A percentile compares a stretch with the other conserved stretches of the same genome.
phyloP scores from a whole-genome alignment of 92 coral and sea anemone species.

The Metridium senile region DNA sequence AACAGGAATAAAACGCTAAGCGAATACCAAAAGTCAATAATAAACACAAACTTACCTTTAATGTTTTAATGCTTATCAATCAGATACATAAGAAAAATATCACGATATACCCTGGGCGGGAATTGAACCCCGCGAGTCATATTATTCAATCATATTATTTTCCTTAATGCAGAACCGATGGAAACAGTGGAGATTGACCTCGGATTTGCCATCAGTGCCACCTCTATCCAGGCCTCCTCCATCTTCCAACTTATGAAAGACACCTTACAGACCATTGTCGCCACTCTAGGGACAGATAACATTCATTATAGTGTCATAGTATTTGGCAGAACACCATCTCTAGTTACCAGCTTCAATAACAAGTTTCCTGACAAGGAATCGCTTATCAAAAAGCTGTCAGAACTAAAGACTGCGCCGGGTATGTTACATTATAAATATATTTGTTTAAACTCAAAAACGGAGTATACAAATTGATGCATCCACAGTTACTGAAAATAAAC shows the following conservation, averaged over 20 bases:
- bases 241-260: constrained; percentile 55
- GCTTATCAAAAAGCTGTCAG: constrained; percentile 18
- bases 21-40: too few species aligned
- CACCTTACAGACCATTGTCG: constrained; percentile 61
- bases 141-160: background rate
- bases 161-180: constrained; percentile 37
- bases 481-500: too few species aligned
- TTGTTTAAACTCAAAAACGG: too few species aligned
- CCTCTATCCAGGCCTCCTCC: constrained; percentile 52
- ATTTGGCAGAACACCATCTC: constrained; percentile 36
- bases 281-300: constrained; percentile 60
- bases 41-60: too few species aligned
- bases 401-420: constrained; percentile 16
- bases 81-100: too few species aligned
- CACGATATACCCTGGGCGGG: too few species aligned
- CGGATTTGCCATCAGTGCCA: constrained; percentile 71
- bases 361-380: constrained; percentile 26
- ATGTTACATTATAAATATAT: background rate
- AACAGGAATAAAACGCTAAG: too few species aligned
- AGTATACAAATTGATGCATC: too few species aligned
- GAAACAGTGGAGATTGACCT: constrained; percentile 59
- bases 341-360: constrained; percentile 25
- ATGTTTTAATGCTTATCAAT: too few species aligned
- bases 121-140: too few species aligned
- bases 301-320: constrained; percentile 64